These are phyloP conservation scores for Cephus nigrinus DNA, from an alignment of 2,888 invertebrate genomes.

Conservation along the genomic window DNA sequence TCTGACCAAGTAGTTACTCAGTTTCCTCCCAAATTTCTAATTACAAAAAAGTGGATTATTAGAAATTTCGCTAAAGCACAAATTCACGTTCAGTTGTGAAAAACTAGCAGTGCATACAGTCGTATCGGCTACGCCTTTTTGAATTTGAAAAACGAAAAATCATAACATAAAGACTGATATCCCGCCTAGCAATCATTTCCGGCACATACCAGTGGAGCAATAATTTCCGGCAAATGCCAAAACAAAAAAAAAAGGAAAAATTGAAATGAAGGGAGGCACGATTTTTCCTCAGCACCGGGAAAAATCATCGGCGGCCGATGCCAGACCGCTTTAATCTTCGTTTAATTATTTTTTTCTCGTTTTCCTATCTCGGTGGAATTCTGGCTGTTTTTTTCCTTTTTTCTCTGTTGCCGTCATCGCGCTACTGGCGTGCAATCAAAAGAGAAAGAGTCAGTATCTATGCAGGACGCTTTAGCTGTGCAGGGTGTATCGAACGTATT, in stretches of 20 bases:
- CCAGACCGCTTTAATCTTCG: conserved; percentile 39
- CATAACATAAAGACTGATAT: background rate
- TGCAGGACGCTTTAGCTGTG: background rate
- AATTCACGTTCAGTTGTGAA: too few relatives aligned
- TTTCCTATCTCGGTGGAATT: conserved; percentile 9
- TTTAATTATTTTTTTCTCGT: conserved; percentile 17
- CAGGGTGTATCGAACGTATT: conserved; percentile 35
- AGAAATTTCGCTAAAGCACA: too few relatives aligned
- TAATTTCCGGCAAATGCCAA: too few relatives aligned
- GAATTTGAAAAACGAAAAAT: background rate
- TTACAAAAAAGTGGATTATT: background rate
- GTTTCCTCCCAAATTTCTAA: background rate
- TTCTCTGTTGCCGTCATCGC: conserved; percentile 18
- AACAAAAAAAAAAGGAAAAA: conserved; percentile 17
- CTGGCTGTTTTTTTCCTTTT: conserved; percentile 20
- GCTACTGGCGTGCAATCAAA: conserved; percentile 2
- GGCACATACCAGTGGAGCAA: too few relatives aligned
- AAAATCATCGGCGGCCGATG: conserved; percentile 29
- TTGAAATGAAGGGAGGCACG: conserved; percentile 4
- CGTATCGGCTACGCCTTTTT: background rate
- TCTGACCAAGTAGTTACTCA: background rate
- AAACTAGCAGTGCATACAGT: too few relatives aligned
- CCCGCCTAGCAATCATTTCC: background rate
- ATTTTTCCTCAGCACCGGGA: background rate
- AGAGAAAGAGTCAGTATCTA: conserved; percentile 14